Base-by-base conservation (phyloP, 2,888 invertebrate genomes). In the Spatulosminthurus flaviceps region DNA sequence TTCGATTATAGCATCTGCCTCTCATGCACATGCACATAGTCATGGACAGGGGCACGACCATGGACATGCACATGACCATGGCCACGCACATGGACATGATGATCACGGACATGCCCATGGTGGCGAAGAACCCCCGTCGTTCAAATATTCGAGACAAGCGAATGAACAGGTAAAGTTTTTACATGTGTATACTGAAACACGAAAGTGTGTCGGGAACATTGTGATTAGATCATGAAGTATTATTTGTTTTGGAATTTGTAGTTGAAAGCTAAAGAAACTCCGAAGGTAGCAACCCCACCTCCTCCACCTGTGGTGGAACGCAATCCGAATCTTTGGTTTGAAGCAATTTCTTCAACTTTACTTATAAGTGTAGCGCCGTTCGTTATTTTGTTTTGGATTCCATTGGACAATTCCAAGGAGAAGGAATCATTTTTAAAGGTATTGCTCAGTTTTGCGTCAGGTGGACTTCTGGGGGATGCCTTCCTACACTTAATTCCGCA, bases 401-500 rank as follows among this genome's bases (percentile, higher is more conserved):
- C 98, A 0, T 89, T 99, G 78, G 95, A 97, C 86, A 94, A 94
- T 82, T 92, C 92, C 34, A 91, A 92, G 78, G 93, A 94, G 86
- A 93, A 95, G 87, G 92, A 95, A 87, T 94, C 96, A 0, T 89
- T 96, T 60, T 89, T 98, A 9, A 98, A 98, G 89, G 91, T 98
- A 80, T 90, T 97, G 71, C 88, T 97, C 69, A 95, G 96, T 21
- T 97, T 97, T 88, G 97, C 97, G 0, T 96, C 97, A 0, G 96
- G 97, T 66, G 96, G 99, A 69, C 90, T 99, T 19, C 90, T 99
- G 0, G 99, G 99, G 9, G 99, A 99, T 90, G 98, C 99, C 0
- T 99, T 99, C 88, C 90, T 99, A 7, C 99, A 99, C 89, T 90
- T 99, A 82, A 99, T 99, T 87, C 99, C 99, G 0, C 99, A 99